Evolutionary conservation across 2,797 vertebrate genomes (phyloP), one percentile per base, ranked within the genome.

Genomic region (Numenius phaeopus): DNA sequence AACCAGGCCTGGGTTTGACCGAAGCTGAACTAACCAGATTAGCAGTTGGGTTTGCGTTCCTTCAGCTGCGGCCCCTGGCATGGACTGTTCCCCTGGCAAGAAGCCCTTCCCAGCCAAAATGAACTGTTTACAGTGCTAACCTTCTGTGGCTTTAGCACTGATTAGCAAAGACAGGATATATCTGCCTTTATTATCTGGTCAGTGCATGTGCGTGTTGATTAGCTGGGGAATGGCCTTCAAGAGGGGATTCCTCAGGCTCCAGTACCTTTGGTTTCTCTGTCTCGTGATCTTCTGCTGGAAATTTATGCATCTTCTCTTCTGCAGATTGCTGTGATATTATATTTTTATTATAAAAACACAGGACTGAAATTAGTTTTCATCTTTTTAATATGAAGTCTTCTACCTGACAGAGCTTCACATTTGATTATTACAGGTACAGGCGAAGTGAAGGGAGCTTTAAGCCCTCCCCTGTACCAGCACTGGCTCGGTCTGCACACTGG

Each of bases 41-140:
- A 70, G 57, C 57, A 12, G n/a, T 57, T 55, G 62, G 55, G 61
- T 73, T 49, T 37, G 29, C 23, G 4, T 39, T 52, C 18, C 0
- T 61, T 44, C 76, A 22, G 26, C 69, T 42, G n/a, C n/a, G 37
- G 32, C 70, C 37, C 29, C 21, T 46, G 39, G 50, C 65, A 8
- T 2, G 42, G 54, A 5, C 52, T 10, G 10, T 34, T 21, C 3
- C 8, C 62, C 34, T 39, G 77, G 37, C 44, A 89, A 46, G 16
- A 52, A 77, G 26, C 29, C 42, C 22, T 50, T 73, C 86, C 75
- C 58, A 86, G 76, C 75, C 78, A n/a, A 75, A 59, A 52, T 69
- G 73, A 50, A 46, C 26, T 71, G 55, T 82, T 95, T 95, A 54
- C 32, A 83, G 75, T 27, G 83, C 84, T 89, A 65, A 89, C 87